Evolutionary conservation across 1,140 invertebrate species (phyloP), one percentile per base, ranked within the genome.

Genomic region (Drosophila pandora): DNA sequence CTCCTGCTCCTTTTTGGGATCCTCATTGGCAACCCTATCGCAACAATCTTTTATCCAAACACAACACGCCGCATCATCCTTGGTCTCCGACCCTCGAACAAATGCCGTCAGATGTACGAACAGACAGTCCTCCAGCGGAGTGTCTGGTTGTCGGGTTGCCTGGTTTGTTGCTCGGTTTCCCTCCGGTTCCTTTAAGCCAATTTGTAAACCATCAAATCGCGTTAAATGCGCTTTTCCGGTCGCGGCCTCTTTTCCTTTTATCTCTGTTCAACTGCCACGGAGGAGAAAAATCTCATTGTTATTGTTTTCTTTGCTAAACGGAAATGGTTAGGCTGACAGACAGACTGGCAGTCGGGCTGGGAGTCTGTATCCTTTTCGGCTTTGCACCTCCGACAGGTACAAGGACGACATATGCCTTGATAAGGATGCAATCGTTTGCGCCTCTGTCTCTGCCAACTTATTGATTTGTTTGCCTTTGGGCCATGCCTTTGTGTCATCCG

Each of bases 211-310:
- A 88, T 88, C 83, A 82, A 88, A 88, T 88, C 83, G 83, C 83
- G 83, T 88, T 88, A 88, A 88, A 88, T 88, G 83, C 79, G 83
- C 83, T 88, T 88, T 88, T 88, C 83, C 83, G 83, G 83, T 88
- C 74, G 78, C 54, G 58, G 72, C 68, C 48, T 72, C 57, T 54
- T 60, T 72, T 53, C 25, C 56, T 76, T 67, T 69, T 67, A 72
- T 54, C 57, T 49, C 17, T 21, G 30, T 50, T 32, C 47, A 25
- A 60, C 50, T 65, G 74, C 37, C 39, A 45, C 54, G 56, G 68
- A 52, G 47, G 32, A 54, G 54, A 65, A 77, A 82, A 87, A 78
- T 81, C 82, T 77, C 55, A 71, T 88, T 87, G 75, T 88, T 87
- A 76, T 88, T 88, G 83, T 88, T 88, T 88, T 76, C 54, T 59